Conservation (phyloP, 2,888 invertebrate genomes). For the Eulithis testata region DNA sequence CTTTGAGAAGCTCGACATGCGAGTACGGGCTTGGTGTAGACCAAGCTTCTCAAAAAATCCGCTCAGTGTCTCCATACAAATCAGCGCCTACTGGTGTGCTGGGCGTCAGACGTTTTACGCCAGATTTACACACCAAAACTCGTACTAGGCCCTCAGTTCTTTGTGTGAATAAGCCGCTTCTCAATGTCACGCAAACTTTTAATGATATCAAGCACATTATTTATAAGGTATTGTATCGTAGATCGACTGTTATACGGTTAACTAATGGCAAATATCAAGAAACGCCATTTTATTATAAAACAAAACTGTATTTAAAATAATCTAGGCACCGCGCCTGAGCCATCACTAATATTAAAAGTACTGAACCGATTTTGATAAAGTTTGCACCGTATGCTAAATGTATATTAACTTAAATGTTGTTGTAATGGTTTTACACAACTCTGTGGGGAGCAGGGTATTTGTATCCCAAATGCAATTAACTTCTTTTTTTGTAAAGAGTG, state of each 20-base stretch:
- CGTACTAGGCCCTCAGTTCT: no score
- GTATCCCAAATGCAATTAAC: slow-evolving; percentile 17
- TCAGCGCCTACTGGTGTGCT: no score
- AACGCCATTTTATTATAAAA: slow-evolving; percentile 11
- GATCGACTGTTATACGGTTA: slow-evolving; percentile 15
- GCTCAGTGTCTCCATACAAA: no score
- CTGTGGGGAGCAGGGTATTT: slow-evolving; percentile 19
- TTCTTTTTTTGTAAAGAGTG: neutral
- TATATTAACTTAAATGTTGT: neutral
- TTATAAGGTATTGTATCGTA: slow-evolving; percentile 28
- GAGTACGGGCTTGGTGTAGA: no score
- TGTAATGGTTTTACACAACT: neutral
- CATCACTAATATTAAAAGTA: slow-evolving; percentile 15
- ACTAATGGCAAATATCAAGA: slow-evolving; percentile 27
- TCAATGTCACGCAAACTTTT: slow-evolving; percentile 1
- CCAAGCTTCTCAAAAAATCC: no score
- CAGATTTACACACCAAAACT: no score
- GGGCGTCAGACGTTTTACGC: no score
- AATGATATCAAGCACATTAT: slow-evolving; percentile 20
- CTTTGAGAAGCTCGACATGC: no score
- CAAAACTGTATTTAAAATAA: neutral
- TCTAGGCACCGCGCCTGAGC: slow-evolving; percentile 18
- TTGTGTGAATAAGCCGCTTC: neutral
- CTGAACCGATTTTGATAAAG: slow-evolving; percentile 23
- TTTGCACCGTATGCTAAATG: slow-evolving; percentile 12